Evolutionary conservation across 2,113 vertebrate genomes (phyloP).

Genomic region (Xiphias gladius): DNA sequence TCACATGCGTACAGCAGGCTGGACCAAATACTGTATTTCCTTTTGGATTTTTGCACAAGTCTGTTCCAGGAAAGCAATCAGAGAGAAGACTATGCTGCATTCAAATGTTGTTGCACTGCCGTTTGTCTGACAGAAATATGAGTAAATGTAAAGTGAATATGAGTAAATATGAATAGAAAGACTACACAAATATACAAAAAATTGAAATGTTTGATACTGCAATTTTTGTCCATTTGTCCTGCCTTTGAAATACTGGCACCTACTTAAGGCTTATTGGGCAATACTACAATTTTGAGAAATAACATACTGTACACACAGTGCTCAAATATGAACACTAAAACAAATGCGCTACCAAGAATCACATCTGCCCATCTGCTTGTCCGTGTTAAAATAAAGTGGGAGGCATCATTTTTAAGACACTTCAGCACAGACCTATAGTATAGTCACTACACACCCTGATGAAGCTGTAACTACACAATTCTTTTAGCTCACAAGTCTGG

Average conservation of each 20-base stretch:
- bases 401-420: not conserved
- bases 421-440: not conserved
- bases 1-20: not conserved
- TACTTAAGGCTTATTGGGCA: constrained; percentile 10
- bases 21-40: constrained; percentile 7
- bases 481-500: constrained; percentile 18
- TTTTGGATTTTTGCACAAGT: constrained; percentile 8
- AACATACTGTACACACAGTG: constrained; percentile 9
- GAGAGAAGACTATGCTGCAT: constrained; percentile 20
- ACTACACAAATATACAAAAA: constrained; percentile 29
- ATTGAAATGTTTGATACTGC: constrained; percentile 66
- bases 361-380: constrained; percentile 14
- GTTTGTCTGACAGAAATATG: not conserved
- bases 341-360: constrained; percentile 23
- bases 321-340: constrained; percentile 31
- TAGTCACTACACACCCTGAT: not conserved
- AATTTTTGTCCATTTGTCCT: constrained; percentile 28
- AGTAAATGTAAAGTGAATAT: not conserved
- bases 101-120: not conserved
- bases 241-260: constrained; percentile 64
- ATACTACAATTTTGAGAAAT: constrained; percentile 36
- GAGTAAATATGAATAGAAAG: constrained; percentile 9
- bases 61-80: not conserved
- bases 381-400: constrained; percentile 5
- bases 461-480: constrained; percentile 15